Conservation (phyloP, 2,888 invertebrate genomes). For the Heterodera filipjevi region DNA sequence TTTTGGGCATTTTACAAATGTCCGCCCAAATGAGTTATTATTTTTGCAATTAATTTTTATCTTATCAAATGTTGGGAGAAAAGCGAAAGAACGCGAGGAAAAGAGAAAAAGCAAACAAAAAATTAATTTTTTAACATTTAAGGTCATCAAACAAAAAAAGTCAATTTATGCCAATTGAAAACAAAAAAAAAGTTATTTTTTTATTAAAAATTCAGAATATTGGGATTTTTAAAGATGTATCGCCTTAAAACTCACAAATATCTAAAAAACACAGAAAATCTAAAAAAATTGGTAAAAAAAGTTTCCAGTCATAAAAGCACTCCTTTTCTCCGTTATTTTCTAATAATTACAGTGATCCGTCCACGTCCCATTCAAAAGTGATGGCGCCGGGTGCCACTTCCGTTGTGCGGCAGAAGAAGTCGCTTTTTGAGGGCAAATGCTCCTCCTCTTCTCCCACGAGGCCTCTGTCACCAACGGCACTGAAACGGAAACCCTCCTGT, state of each 20-base stretch:
- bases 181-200: not conserved
- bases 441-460: not conserved
- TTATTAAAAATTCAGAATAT: not conserved
- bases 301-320: too few relatives aligned
- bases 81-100: not conserved
- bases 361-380: not conserved
- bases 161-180: too few relatives aligned
- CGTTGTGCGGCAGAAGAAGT: constrained; percentile 15
- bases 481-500: not conserved
- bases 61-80: not conserved
- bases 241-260: too few relatives aligned
- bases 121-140: not conserved
- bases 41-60: not conserved
- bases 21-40: too few relatives aligned
- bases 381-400: not conserved
- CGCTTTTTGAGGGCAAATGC: constrained; percentile 15
- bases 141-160: not conserved
- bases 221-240: too few relatives aligned
- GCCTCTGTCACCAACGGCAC: not conserved
- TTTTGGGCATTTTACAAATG: too few relatives aligned
- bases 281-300: too few relatives aligned
- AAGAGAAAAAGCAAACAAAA: not conserved
- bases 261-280: too few relatives aligned
- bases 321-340: too few relatives aligned
- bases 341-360: not conserved